phyloP scores from a whole-genome alignment of 2,797 vertebrate genomes.

The Florisuga fusca region DNA sequence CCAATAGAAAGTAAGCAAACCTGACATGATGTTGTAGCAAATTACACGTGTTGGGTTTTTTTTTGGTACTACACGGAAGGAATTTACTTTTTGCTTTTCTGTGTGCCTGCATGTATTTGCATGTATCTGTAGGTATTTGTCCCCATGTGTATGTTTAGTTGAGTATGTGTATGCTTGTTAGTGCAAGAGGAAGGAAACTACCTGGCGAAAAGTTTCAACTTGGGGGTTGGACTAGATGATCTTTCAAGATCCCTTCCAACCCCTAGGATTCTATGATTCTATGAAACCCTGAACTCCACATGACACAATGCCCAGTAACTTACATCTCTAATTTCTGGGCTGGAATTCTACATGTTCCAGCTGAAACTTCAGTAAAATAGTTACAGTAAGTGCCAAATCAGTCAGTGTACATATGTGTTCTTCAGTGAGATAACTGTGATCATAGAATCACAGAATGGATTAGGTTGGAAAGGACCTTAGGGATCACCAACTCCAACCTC shows the following conservation, averaged over 20 bases:
- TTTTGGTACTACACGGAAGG: background rate
- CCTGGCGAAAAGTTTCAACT: background rate
- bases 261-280: too few relatives aligned
- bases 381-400: background rate
- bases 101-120: background rate
- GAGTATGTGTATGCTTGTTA: background rate
- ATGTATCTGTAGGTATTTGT: background rate
- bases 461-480: too few relatives aligned
- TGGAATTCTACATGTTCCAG: background rate
- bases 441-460: too few relatives aligned
- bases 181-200: background rate
- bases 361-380: background rate
- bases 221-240: too few relatives aligned
- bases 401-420: background rate
- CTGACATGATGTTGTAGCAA: background rate
- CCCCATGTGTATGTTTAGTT: background rate
- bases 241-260: too few relatives aligned
- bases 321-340: background rate
- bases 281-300: background rate
- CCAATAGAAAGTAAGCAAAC: background rate
- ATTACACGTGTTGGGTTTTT: background rate
- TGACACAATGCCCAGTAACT: background rate
- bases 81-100: background rate
- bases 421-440: background rate
- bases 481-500: too few relatives aligned